phyloP scores from a whole-genome alignment of 2,888 invertebrate genomes.

The Nomada goodeniana region DNA sequence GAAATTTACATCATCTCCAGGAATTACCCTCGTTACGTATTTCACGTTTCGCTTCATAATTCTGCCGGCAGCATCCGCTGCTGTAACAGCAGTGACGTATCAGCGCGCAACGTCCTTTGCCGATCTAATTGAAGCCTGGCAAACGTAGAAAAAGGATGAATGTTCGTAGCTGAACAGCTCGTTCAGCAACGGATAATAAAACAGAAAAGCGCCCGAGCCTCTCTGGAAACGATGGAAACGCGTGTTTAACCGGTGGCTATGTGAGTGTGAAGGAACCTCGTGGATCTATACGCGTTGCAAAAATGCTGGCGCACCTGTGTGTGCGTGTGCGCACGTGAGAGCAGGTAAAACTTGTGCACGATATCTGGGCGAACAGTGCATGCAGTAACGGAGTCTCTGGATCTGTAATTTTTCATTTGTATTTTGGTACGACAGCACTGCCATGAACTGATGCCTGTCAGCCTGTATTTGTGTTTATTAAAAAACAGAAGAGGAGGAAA shows the following conservation, averaged over 20 bases:
- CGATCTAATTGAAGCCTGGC: conserved; percentile 23
- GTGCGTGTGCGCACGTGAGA: neutral
- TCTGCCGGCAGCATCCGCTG: conserved; percentile 1
- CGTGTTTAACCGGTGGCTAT: conserved; percentile 28
- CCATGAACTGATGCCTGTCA: neutral
- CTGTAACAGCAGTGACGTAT: conserved; percentile 6
- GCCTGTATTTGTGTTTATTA: neutral
- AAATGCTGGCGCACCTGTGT: conserved; percentile 11
- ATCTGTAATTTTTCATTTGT: conserved; percentile 32
- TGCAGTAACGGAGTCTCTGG: neutral
- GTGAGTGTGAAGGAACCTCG: conserved; percentile 30
- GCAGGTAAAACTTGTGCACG: conserved; percentile 22
- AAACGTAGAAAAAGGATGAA: conserved; percentile 9
- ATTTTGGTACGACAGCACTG: conserved; percentile 29
- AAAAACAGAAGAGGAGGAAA: neutral
- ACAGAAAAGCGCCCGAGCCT: conserved; percentile 7
- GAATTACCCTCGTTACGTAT: conserved; percentile 16
- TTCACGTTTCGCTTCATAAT: conserved; percentile 16
- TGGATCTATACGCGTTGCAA: conserved; percentile 22
- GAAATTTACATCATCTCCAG: conserved; percentile 1
- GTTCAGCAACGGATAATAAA: conserved; percentile 32
- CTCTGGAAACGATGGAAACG: conserved; percentile 7
- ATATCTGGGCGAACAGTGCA: conserved; percentile 17
- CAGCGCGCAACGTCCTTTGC: conserved; percentile 2
- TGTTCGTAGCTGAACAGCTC: conserved; percentile 19